phyloP scores from a whole-genome alignment of 2,888 invertebrate genomes.

The Cheilosia variabilis region DNA sequence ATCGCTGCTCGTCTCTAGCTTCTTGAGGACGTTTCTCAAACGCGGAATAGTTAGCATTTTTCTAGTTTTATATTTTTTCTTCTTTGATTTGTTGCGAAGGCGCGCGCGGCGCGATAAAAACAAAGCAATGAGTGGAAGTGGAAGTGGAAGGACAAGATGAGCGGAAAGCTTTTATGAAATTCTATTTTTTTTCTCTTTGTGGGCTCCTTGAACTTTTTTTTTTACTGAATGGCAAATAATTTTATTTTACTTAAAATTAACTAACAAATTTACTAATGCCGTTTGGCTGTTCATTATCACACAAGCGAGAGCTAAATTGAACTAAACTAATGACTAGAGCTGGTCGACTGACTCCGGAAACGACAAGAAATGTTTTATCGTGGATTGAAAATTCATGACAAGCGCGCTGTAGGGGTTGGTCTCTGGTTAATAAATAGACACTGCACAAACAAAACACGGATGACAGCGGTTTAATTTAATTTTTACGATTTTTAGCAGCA shows the following conservation, averaged over 20 bases:
- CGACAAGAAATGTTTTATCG: conserved; percentile 27
- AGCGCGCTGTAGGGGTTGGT: conserved; percentile 23
- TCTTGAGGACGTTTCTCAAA: conserved; percentile 67
- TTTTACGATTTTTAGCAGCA: conserved; percentile 49
- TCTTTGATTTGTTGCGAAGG: conserved; percentile 33
- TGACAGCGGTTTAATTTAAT: conserved; percentile 42
- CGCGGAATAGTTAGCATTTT: conserved; percentile 64
- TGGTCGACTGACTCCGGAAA: conserved; percentile 21
- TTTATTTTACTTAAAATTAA: conserved; percentile 51
- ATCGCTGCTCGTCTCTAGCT: conserved; percentile 76
- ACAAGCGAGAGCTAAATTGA: conserved; percentile 21
- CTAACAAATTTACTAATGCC: conserved; percentile 52
- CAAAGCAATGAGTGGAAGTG: neutral
- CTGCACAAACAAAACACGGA: conserved; percentile 3
- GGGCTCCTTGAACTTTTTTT: conserved; percentile 52
- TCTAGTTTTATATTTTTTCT: conserved; percentile 4
- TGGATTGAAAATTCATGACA: conserved; percentile 57
- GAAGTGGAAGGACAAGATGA: conserved; percentile 43
- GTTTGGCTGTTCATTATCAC: conserved; percentile 57
- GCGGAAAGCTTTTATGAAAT: conserved; percentile 41
- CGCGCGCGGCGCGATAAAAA: conserved; percentile 1
- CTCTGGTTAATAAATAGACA: conserved; percentile 18
- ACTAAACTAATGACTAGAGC: conserved; percentile 49
- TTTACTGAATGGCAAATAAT: conserved; percentile 8
- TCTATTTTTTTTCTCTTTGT: conserved; percentile 12